phyloP scores from a whole-genome alignment of 1,140 invertebrate genomes.

The Eulimnadia texana region DNA sequence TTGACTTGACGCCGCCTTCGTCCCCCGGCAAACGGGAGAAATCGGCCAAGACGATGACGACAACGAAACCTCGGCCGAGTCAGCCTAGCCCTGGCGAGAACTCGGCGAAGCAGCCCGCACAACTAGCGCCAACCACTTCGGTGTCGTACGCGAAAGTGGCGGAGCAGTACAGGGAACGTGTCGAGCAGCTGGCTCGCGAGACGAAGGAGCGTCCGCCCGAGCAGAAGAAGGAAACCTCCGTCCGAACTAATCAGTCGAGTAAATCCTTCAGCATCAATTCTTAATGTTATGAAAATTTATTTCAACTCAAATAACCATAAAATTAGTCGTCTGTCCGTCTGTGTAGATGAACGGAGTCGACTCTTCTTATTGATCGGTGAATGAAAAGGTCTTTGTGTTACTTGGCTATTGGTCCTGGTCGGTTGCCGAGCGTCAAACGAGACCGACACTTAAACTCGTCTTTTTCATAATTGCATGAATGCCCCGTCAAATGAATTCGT shows the following conservation, averaged over 20 bases:
- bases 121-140: neutral
- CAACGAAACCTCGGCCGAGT: slow-evolving; percentile 17
- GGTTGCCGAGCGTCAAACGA: neutral
- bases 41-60: slow-evolving; percentile 2
- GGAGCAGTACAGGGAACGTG: slow-evolving; percentile 15
- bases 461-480: too few species aligned
- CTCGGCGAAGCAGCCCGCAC: neutral
- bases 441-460: neutral
- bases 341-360: too few species aligned
- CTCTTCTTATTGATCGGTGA: neutral
- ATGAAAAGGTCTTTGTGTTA: neutral
- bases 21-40: slow-evolving; percentile 42
- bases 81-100: neutral
- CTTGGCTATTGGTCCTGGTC: neutral
- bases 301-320: neutral
- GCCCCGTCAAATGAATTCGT: too few species aligned
- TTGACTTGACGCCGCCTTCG: slow-evolving; percentile 28
- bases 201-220: slow-evolving; percentile 15
- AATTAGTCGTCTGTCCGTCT: neutral
- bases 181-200: slow-evolving; percentile 16
- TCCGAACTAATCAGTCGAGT: slow-evolving; percentile 1
- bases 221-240: slow-evolving; percentile 11
- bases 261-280: neutral
- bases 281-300: neutral
- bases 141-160: slow-evolving; percentile 18